These are phyloP conservation scores for Ecdyonurus torrentis DNA, from an alignment of 2,888 invertebrate species.

Conservation along the genomic window DNA sequence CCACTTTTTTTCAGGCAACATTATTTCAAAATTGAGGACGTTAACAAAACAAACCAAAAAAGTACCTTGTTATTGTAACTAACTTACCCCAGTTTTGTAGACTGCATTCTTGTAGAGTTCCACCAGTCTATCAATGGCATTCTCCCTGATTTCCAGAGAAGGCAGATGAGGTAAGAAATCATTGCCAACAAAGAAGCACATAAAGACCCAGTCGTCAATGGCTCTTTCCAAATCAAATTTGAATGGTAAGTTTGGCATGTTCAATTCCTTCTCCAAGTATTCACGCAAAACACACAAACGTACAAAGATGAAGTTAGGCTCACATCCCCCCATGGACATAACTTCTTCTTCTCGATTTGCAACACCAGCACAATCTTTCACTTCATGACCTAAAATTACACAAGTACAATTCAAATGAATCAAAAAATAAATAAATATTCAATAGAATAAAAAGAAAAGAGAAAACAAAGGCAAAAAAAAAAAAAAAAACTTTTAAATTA, in stretches of 20 bases:
- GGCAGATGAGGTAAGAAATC: constrained; percentile 98
- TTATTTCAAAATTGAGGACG: too few relatives aligned
- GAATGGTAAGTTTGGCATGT: constrained; percentile 87
- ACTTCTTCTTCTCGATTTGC: constrained; percentile 30
- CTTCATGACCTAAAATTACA: constrained; percentile 72
- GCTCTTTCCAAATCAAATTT: constrained; percentile 87
- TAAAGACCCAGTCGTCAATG: constrained; percentile 92
- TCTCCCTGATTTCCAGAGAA: constrained; percentile 91
- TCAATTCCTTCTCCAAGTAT: constrained; percentile 76
- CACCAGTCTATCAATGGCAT: constrained; percentile 87
- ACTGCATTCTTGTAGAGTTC: constrained; percentile 87
- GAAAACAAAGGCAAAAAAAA: too few relatives aligned
- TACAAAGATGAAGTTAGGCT: constrained; percentile 82
- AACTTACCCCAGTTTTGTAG: constrained; percentile 68
- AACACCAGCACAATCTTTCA: constrained; percentile 79
- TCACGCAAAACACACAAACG: constrained; percentile 85
- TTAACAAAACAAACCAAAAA: too few relatives aligned
- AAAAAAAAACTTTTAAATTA: too few relatives aligned
- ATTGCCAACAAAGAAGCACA: constrained; percentile 99
- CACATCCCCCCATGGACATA: constrained; percentile 44
- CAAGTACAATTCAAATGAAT: constrained; percentile 5
- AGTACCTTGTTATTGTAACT: too few relatives aligned
- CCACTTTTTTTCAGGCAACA: too few relatives aligned
- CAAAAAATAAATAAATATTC: not conserved
- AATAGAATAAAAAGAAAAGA: too few relatives aligned